A percentile compares a stretch with the other conserved stretches of the same genome.
Evolutionary conservation across 1,140 invertebrate genomes (phyloP).

Genomic region (Aphidius ervi): DNA sequence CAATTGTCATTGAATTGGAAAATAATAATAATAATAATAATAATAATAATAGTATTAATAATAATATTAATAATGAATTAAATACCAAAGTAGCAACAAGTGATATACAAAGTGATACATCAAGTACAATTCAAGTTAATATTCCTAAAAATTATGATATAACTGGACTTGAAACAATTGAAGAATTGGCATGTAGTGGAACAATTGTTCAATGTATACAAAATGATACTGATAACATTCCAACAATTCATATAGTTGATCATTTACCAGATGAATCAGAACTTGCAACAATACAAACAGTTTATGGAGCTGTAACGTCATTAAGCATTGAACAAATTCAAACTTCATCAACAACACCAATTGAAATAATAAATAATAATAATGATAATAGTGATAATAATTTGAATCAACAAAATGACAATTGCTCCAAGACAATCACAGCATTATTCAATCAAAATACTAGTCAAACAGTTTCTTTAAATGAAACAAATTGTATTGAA

Average conservation of each 20-base stretch:
- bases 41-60: too few relatives aligned
- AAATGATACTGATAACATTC: conserved; percentile 40
- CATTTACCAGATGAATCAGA: conserved; percentile 34
- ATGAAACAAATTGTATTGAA: too few relatives aligned
- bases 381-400: conserved; percentile 3
- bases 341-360: conserved; percentile 12
- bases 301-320: conserved; percentile 22
- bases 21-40: too few relatives aligned
- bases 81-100: background rate
- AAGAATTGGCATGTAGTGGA: conserved; percentile 27
- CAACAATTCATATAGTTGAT: conserved; percentile 50
- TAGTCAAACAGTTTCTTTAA: background rate
- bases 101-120: background rate
- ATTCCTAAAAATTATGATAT: conserved; percentile 19
- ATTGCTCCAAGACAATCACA: too few relatives aligned
- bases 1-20: too few relatives aligned
- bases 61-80: too few relatives aligned
- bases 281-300: conserved; percentile 23
- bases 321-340: conserved; percentile 19
- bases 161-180: conserved; percentile 14
- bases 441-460: background rate
- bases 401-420: too few relatives aligned
- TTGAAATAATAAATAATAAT: conserved; percentile 15
- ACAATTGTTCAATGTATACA: conserved; percentile 40
- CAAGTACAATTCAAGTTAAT: background rate